These are phyloP conservation scores for Ennomos fuscantarius DNA, from an alignment of 2,888 invertebrate genomes.

Conservation along the genomic window DNA sequence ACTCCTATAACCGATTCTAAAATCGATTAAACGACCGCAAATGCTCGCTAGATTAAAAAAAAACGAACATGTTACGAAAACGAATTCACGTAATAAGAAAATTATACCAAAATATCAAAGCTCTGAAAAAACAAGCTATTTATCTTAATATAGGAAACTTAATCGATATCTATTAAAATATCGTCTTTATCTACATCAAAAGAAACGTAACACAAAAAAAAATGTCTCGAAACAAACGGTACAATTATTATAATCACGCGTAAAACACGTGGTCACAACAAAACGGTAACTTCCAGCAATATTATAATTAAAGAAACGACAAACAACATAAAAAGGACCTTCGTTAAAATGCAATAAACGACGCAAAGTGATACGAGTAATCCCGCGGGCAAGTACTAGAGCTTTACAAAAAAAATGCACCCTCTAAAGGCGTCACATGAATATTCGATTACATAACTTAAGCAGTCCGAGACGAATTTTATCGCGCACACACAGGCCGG, in stretches of 20 bases:
- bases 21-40: conserved; percentile 50
- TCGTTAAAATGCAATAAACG: too few species aligned
- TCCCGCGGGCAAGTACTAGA: conserved; percentile 45
- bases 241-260: too few species aligned
- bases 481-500: conserved; percentile 52
- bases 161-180: conserved; percentile 13
- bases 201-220: too few species aligned
- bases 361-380: conserved; percentile 19
- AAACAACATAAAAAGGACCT: too few species aligned
- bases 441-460: conserved; percentile 78
- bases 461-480: conserved; percentile 55
- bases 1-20: conserved; percentile 48
- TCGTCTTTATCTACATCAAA: background rate
- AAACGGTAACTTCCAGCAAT: too few species aligned
- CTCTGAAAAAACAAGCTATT: background rate
- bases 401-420: conserved; percentile 54
- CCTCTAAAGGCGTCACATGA: conserved; percentile 56
- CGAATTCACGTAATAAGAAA: conserved; percentile 14
- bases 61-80: conserved; percentile 26
- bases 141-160: too few species aligned
- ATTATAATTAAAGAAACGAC: too few species aligned
- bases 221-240: too few species aligned
- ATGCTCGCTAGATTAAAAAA: conserved; percentile 33
- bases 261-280: too few species aligned
- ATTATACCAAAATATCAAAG: background rate